phyloP scores from a whole-genome alignment of 2,888 invertebrate genomes.

The Brenthis ino region DNA sequence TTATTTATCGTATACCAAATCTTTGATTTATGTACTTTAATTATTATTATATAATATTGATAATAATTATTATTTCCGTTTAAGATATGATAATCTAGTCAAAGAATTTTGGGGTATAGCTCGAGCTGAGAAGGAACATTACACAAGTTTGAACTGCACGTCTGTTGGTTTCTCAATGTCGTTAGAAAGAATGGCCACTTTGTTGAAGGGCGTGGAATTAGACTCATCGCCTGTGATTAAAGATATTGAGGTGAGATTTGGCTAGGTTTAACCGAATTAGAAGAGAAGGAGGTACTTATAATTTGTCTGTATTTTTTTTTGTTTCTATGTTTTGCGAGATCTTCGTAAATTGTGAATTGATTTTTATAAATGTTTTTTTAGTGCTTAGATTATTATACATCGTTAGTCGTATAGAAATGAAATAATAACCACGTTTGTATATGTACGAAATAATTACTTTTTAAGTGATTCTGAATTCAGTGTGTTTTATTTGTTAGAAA shows the following conservation, averaged over 20 bases:
- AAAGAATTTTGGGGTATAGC: slow-evolving; percentile 84
- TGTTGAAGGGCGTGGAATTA: slow-evolving; percentile 85
- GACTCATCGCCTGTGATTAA: slow-evolving; percentile 80
- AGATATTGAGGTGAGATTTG: slow-evolving; percentile 63
- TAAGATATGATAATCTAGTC: slow-evolving; percentile 90
- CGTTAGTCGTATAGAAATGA: too few relatives aligned
- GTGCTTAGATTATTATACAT: too few relatives aligned
- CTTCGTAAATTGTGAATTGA: not conserved
- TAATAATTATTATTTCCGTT: not conserved
- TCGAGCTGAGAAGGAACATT: slow-evolving; percentile 58
- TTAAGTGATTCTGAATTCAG: too few relatives aligned
- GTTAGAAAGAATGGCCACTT: slow-evolving; percentile 87
- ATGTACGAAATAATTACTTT: too few relatives aligned
- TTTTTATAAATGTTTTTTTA: too few relatives aligned
- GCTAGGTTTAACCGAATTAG: not conserved
- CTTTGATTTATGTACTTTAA: too few relatives aligned
- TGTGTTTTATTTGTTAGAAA: too few relatives aligned
- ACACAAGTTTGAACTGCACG: slow-evolving; percentile 52
- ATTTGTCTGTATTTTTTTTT: not conserved
- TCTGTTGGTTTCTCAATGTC: slow-evolving; percentile 94
- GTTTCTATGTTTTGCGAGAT: not conserved
- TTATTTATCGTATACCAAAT: too few relatives aligned
- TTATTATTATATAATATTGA: too few relatives aligned
- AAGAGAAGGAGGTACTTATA: not conserved
- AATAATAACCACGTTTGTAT: too few relatives aligned